phyloP scores from a whole-genome alignment of 64 coral and sea anemone species.

The Anthopleura sola region DNA sequence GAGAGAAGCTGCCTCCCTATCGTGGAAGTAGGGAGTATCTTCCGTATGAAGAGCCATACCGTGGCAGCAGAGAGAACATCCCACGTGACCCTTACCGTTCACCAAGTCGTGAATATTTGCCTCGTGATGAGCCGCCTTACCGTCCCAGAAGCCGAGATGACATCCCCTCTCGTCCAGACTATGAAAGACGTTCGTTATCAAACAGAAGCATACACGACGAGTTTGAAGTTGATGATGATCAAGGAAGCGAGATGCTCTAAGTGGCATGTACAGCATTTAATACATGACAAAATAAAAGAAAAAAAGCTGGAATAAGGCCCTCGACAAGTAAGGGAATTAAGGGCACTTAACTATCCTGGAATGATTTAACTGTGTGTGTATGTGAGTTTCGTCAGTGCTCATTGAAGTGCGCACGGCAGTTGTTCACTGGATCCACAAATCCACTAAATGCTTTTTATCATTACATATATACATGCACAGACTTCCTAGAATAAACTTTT shows the following conservation, averaged over 20 bases:
- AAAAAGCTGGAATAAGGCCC: not conserved
- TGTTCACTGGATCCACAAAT: not conserved
- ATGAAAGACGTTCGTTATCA: not conserved
- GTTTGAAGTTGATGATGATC: constrained; percentile 1
- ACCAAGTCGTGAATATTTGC: constrained; percentile 14
- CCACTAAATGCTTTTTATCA: not conserved
- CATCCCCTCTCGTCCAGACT: constrained; percentile 15
- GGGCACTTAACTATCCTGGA: not conserved
- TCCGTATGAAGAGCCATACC: not conserved
- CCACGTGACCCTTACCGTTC: constrained; percentile 8
- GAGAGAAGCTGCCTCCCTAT: not conserved
- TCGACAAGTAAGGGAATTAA: not conserved
- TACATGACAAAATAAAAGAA: not conserved
- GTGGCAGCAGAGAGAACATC: constrained; percentile 18
- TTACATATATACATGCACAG: not conserved
- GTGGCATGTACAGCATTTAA: not conserved
- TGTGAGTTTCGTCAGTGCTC: not conserved
- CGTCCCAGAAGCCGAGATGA: constrained; percentile 4
- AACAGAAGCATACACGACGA: not conserved
- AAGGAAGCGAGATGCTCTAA: constrained; percentile 31
- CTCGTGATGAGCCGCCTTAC: constrained; percentile 8
- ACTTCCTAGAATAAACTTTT: not conserved
- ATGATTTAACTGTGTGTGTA: not conserved
- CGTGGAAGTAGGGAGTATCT: constrained; percentile 7
- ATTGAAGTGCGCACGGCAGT: not conserved